phyloP scores from a whole-genome alignment of 2,113 vertebrate species.

The Sapajus apella region DNA sequence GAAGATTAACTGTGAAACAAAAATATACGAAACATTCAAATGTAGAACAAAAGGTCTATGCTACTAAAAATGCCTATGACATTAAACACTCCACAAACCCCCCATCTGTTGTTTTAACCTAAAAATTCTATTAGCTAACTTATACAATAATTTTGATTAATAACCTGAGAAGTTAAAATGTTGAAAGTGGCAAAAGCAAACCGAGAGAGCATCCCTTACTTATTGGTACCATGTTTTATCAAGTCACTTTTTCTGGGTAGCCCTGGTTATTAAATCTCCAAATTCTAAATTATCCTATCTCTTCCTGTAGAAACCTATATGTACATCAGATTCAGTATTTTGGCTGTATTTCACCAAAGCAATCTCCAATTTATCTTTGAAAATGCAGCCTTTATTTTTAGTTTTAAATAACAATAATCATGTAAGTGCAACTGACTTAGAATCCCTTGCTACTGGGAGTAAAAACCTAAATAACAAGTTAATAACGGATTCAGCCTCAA shows the following conservation, averaged over 20 bases:
- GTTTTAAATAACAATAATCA: constrained; percentile 78
- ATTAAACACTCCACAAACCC: constrained; percentile 77
- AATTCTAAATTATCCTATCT: constrained; percentile 75
- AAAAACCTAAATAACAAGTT: constrained; percentile 66
- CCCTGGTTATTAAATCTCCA: constrained; percentile 75
- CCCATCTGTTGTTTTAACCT: constrained; percentile 68
- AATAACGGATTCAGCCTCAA: constrained; percentile 67
- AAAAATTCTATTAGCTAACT: constrained; percentile 73
- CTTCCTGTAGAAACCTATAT: constrained; percentile 69
- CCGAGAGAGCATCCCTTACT: constrained; percentile 59
- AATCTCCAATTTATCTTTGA: constrained; percentile 78
- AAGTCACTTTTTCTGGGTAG: constrained; percentile 76
- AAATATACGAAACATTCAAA: constrained; percentile 74
- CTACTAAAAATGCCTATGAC: constrained; percentile 77
- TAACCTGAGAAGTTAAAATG: constrained; percentile 83
- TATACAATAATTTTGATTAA: constrained; percentile 79
- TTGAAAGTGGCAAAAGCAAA: constrained; percentile 77
- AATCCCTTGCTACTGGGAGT: constrained; percentile 69
- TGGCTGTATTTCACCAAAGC: constrained; percentile 77
- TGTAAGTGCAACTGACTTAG: constrained; percentile 79
- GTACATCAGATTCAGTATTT: constrained; percentile 70
- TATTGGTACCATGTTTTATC: constrained; percentile 77
- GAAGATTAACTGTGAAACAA: constrained; percentile 72
- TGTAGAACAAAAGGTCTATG: constrained; percentile 75
- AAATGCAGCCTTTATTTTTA: constrained; percentile 75